phyloP scores from a whole-genome alignment of 2,888 invertebrate species.

The Tenthredo distinguenda region DNA sequence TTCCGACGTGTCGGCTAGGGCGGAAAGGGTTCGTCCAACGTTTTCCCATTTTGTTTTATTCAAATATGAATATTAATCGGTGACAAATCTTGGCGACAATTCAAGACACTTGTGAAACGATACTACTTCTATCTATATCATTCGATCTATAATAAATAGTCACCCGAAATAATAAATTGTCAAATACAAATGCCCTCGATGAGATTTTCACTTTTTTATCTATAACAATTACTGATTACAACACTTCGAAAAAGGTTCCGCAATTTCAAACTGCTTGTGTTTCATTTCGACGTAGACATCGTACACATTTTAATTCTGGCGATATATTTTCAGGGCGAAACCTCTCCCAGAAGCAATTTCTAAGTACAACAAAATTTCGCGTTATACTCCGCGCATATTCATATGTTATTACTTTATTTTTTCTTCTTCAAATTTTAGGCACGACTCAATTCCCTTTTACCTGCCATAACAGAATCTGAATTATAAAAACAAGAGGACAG shows the following conservation, averaged over 20 bases:
- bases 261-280: background rate
- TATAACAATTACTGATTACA: background rate
- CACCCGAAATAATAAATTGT: background rate
- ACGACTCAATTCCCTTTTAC: background rate
- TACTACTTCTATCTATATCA: too few relatives aligned
- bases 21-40: background rate
- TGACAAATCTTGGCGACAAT: background rate
- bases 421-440: background rate
- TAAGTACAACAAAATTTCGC: conserved; percentile 2
- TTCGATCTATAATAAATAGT: too few relatives aligned
- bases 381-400: background rate
- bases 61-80: background rate
- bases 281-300: background rate
- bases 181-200: background rate
- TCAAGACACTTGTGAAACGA: background rate
- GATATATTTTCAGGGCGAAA: background rate
- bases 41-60: background rate
- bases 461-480: background rate
- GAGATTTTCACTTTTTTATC: background rate
- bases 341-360: conserved; percentile 1
- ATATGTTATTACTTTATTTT: background rate
- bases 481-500: background rate
- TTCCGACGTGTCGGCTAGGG: background rate
- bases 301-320: background rate
- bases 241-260: background rate